Evolutionary conservation across 1,140 invertebrate species (phyloP).

Genomic region (Trissolcus basalis): DNA sequence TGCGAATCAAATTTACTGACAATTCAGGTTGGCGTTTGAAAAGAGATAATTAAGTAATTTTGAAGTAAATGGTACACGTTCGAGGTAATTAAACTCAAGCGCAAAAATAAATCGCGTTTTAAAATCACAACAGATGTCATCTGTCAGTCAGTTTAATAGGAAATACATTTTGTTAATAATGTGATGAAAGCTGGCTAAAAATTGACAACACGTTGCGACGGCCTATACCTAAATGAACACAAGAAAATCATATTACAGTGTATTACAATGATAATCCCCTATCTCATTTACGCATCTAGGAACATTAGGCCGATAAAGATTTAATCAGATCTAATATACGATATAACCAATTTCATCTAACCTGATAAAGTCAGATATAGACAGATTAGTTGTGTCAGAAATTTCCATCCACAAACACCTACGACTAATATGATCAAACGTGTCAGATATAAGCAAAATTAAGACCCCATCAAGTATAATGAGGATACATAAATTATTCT

Average conservation of each 20-base stretch:
- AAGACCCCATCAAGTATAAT: slow-evolving; percentile 28
- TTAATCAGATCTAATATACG: slow-evolving; percentile 49
- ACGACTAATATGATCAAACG: slow-evolving; percentile 33
- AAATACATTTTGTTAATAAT: no score
- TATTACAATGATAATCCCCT: slow-evolving; percentile 16
- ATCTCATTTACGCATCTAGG: slow-evolving; percentile 17
- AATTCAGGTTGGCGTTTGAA: no score
- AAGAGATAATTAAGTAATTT: no score
- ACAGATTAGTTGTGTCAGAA: slow-evolving; percentile 47
- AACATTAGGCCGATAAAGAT: slow-evolving; percentile 46
- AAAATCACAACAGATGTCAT: no score
- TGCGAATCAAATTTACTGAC: no score
- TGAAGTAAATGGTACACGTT: no score
- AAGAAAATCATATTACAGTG: neutral
- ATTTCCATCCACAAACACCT: slow-evolving; percentile 40
- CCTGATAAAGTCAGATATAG: slow-evolving; percentile 44
- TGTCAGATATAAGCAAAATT: slow-evolving; percentile 39
- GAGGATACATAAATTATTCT: neutral
- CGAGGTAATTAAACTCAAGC: no score
- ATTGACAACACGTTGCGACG: no score
- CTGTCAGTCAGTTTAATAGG: no score
- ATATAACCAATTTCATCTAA: slow-evolving; percentile 49
- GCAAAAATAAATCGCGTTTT: no score
- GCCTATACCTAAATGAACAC: no score
- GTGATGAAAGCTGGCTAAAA: no score